Evolutionary conservation across 2,888 invertebrate genomes (phyloP).

Genomic region (Deroplatys truncata): DNA sequence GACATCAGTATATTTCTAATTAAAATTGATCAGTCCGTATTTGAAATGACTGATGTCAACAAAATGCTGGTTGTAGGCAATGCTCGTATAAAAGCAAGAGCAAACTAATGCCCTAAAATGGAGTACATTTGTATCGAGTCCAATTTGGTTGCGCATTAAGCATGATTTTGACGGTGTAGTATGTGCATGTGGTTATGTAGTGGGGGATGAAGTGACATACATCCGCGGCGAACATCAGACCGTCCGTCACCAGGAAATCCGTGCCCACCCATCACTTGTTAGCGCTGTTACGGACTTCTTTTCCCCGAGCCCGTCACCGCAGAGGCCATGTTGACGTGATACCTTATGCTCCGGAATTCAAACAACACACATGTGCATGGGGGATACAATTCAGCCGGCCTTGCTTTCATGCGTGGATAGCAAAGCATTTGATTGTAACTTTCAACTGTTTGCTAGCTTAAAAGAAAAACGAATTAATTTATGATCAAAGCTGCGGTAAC

Average conservation of each 20-base stretch:
- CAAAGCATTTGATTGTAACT: too few relatives aligned
- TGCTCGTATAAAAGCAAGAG: too few relatives aligned
- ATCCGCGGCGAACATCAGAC: background rate
- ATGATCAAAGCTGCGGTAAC: too few relatives aligned
- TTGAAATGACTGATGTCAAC: background rate
- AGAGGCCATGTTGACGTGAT: background rate
- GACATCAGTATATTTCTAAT: background rate
- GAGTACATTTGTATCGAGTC: background rate
- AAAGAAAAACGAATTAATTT: too few relatives aligned
- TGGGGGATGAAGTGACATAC: background rate
- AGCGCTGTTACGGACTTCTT: background rate
- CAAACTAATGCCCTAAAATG: background rate
- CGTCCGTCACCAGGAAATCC: background rate
- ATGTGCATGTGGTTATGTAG: background rate
- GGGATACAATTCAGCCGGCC: background rate
- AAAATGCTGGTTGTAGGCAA: background rate
- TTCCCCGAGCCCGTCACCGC: background rate
- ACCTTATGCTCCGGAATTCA: background rate
- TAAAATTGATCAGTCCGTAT: background rate
- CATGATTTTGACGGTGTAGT: background rate
- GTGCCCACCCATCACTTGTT: background rate
- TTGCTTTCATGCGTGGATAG: background rate
- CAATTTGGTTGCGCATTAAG: background rate
- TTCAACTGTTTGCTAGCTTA: too few relatives aligned
- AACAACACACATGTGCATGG: background rate